Evolutionary conservation across 2,888 invertebrate species (phyloP).

Genomic region (Steinernema hermaphroditum): DNA sequence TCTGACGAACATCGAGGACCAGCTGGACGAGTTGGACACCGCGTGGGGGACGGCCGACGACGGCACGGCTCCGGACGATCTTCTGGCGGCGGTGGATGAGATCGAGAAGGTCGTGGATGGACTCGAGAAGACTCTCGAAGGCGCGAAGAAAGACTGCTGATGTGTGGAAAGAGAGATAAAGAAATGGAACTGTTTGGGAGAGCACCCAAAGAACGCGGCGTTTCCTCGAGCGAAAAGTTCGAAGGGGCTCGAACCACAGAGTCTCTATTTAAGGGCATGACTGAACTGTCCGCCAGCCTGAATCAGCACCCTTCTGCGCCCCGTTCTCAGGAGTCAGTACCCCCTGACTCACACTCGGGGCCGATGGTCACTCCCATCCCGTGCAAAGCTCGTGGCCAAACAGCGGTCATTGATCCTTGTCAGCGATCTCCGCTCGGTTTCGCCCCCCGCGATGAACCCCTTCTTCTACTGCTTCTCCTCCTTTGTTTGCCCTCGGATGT

Average conservation of each 20-base stretch:
- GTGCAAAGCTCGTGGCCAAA: slow-evolving; percentile 7
- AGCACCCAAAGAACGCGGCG: background rate
- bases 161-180: background rate
- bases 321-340: background rate
- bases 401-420: slow-evolving; percentile 14
- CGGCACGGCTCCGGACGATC: background rate
- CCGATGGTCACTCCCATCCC: background rate
- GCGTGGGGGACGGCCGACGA: background rate
- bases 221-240: no score
- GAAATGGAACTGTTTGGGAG: background rate
- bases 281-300: no score
- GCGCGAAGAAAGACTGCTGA: background rate
- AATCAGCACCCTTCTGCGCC: background rate
- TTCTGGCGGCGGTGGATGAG: background rate
- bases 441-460: slow-evolving; percentile 13
- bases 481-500: background rate
- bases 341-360: background rate
- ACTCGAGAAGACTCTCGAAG: background rate
- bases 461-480: slow-evolving; percentile 3
- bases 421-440: background rate
- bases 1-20: background rate
- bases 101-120: background rate
- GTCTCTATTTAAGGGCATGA: no score
- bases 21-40: background rate
- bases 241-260: no score